Evolutionary conservation across 2,888 invertebrate species (phyloP).

Genomic region (Didymodactylos carnosus): DNA sequence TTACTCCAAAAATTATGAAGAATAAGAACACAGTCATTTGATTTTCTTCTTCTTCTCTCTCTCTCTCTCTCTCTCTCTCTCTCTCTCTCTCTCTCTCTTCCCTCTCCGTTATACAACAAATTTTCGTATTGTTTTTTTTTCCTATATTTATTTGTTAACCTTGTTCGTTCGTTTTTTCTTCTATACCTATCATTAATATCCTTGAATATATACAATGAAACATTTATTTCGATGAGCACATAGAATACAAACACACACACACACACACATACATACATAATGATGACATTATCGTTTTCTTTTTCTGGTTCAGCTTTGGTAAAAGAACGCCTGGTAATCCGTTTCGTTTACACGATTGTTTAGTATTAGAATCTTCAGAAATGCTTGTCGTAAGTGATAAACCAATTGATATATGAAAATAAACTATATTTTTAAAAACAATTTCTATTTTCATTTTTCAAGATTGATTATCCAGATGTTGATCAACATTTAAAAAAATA

Average conservation of each 20-base stretch:
- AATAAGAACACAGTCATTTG: no score
- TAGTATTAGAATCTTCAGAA: conserved; percentile 63
- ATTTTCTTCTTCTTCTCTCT: conserved; percentile 1
- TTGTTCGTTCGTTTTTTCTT: conserved; percentile 5
- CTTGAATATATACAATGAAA: neutral
- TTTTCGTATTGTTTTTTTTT: no score
- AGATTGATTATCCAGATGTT: conserved; percentile 54
- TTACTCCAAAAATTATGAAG: no score
- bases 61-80: conserved; percentile 4
- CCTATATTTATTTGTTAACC: conserved; percentile 2
- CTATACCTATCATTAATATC: neutral
- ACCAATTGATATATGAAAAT: neutral
- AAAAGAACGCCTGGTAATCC: conserved; percentile 56
- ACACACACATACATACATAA: no score
- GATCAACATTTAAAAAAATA: conserved; percentile 16
- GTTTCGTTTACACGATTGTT: conserved; percentile 58
- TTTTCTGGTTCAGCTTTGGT: conserved; percentile 47
- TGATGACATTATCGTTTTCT: conserved; percentile 13
- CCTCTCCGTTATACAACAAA: no score
- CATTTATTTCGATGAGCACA: neutral
- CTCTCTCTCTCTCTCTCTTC: neutral
- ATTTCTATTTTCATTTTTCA: conserved; percentile 20
- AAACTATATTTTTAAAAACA: neutral
- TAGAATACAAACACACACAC: no score
- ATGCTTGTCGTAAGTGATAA: conserved; percentile 61